Evolutionary conservation across 2,888 invertebrate genomes (phyloP), one percentile per base, ranked within the genome.

Genomic region (Azorinus chamasolen): DNA sequence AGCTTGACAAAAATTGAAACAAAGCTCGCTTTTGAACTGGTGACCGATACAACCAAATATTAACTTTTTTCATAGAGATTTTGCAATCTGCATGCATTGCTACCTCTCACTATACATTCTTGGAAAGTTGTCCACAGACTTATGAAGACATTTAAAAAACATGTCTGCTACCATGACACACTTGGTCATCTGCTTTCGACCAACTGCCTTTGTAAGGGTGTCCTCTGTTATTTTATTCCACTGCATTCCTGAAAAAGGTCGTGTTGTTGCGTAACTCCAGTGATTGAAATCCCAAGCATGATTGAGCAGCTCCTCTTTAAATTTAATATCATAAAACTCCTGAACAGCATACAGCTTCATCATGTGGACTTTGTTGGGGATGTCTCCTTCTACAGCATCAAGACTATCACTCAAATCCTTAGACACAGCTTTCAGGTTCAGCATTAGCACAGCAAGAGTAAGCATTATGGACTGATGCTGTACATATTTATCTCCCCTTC

Each of bases 111-210:
- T 32, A 10, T 32, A 32, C 32, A 32, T 32, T 32, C 32, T 32
- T 10, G 32, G 32, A 32, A 32, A 32, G 10, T 32, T 32, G 32
- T 32, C 32, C 32, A 4, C 10, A 6, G 4, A 6, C 32, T 53
- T 53, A 12, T 24, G 5, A n/a, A 53, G 25, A 27, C 16, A 24
- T 53, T 32, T 25, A 53, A 22, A 65, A 24, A 65, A 65, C 16
- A 61, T 54, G 24, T 72, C 72, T 12, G 65, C 58, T 53, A 72
- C 61, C 2, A 72, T 27, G 8, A 61, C 22, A 43, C 72, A 72
- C 8, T 43, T 24, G 18, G 65, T 25, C 24, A 72, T 20, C 32
- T 48, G 46, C 50, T 61, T 37, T 46, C 20, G n/a, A n/a, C 20
- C 25, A 25, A 5, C 2, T n/a, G 16, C 12, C n/a, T 12, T 32